These are phyloP conservation scores for Fregata magnificens DNA, from an alignment of 2,113 vertebrate genomes.

Conservation along the genomic window DNA sequence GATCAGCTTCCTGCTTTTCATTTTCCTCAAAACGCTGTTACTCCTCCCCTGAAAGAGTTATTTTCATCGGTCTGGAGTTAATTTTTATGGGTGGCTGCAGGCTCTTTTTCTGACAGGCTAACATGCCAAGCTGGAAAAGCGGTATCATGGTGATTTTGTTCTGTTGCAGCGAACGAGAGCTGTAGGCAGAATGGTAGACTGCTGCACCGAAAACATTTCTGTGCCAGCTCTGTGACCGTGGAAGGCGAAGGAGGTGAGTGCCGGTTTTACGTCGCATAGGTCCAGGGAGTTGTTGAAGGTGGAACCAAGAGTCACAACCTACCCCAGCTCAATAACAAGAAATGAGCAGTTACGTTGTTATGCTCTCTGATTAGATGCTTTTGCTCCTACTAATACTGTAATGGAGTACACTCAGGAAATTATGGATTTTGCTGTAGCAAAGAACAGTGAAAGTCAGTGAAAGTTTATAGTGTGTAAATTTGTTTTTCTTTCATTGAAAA, in stretches of 20 bases:
- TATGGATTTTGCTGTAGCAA: not conserved
- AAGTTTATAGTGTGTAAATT: not conserved
- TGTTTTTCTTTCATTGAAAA: not conserved
- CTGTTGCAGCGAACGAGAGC: conserved; percentile 38
- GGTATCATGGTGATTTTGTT: conserved; percentile 8
- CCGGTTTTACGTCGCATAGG: not conserved
- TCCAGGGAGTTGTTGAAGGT: not conserved
- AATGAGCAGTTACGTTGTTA: not conserved
- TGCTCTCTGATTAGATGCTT: not conserved
- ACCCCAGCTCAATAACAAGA: not conserved
- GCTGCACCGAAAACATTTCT: conserved; percentile 30
- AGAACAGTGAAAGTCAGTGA: not conserved
- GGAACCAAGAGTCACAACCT: not conserved
- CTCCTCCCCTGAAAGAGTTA: conserved; percentile 61
- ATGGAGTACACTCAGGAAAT: conserved; percentile 22
- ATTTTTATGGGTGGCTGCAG: not conserved
- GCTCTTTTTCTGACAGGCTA: not conserved
- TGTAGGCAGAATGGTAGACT: conserved; percentile 48
- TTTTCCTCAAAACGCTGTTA: conserved; percentile 17
- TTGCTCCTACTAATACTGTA: not conserved
- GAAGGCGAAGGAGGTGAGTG: conserved; percentile 52
- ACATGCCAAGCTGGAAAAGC: not conserved
- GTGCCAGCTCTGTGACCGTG: conserved; percentile 52
- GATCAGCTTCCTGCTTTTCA: conserved; percentile 77
- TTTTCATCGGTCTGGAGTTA: conserved; percentile 47